Conservation (phyloP, 2,888 invertebrate species). For the Crematogaster levior region DNA sequence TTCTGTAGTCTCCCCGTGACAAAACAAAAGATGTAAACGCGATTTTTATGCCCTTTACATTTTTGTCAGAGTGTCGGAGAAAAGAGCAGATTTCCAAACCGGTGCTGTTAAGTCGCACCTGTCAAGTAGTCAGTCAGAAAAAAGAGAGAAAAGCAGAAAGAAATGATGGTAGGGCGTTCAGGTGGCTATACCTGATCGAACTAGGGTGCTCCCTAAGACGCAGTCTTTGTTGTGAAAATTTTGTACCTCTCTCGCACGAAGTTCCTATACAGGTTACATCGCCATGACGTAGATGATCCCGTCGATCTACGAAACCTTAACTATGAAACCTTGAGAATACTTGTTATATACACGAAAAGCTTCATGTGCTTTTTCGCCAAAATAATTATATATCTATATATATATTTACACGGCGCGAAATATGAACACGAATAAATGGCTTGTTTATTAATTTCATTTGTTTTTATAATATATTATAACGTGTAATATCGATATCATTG, state of each 20-base stretch:
- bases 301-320: conserved; percentile 25
- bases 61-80: neutral
- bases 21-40: neutral
- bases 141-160: conserved; percentile 63
- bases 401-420: neutral
- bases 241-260: conserved; percentile 70
- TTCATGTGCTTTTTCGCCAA: neutral
- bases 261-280: conserved; percentile 68
- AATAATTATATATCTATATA: conserved; percentile 6
- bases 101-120: conserved; percentile 65
- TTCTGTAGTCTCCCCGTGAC: neutral
- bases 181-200: conserved; percentile 81
- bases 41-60: neutral
- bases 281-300: conserved; percentile 63
- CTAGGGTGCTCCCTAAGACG: conserved; percentile 75
- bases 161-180: conserved; percentile 70
- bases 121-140: conserved; percentile 54
- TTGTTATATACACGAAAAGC: conserved; percentile 26
- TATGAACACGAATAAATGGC: neutral
- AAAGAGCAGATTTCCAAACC: conserved; percentile 47
- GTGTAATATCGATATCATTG: neutral
- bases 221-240: conserved; percentile 81
- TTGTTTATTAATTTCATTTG: neutral
- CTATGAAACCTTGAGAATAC: conserved; percentile 32
- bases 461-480: neutral